Base-by-base conservation (phyloP, 2,797 vertebrate species). In the Lutjanus argentimaculatus region DNA sequence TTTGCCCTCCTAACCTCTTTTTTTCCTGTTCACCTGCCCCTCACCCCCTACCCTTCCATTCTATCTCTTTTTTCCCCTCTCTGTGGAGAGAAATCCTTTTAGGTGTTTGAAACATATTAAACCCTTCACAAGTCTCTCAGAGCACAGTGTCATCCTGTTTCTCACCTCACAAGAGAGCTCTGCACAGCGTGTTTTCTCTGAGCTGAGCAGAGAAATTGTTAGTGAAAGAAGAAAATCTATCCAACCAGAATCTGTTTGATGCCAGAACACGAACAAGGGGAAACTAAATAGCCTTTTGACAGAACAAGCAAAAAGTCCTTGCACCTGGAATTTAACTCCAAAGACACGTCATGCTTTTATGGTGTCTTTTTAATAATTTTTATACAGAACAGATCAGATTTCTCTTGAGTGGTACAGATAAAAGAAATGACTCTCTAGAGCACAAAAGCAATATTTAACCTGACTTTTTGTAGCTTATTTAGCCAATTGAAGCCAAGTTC, bases 81-180 rank as follows among this genome's bases (percentile, higher is more conserved):
- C 79, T 48, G 30, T 58, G 55, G 51, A 76, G 55, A 66, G 40
- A 87, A 85, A 62, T 42, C 16, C 66, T 81, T 90, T 79, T 53
- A 77, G 76, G 56, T 83, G 63, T 91, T 81, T 90, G 74, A 89
- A 87, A 86, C 62, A 51, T 68, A 79, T 88, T 68, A 80, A 85
- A 82, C 36, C 67, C 79, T 66, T 86, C 70, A 15, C 73, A 62
- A 68, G 72, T 72, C 43, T 78, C 55, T 82, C 19, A 74, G 65
- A 79, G 74, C 62, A 16, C 25, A 57, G 36, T 55, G 46, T 72
- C 82, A 79, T 86, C 78, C 55, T 77, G 53, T 67, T 77, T 77
- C 67, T 73, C 59, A 21, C 51, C 48, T 81, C 64, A 48, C 1
- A 6, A 80, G 81, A 83, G 69, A 80, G 64, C 75, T 63, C 59